These are phyloP conservation scores for Erebia ligea DNA, from an alignment of 2,888 invertebrate species.

Conservation along the genomic window DNA sequence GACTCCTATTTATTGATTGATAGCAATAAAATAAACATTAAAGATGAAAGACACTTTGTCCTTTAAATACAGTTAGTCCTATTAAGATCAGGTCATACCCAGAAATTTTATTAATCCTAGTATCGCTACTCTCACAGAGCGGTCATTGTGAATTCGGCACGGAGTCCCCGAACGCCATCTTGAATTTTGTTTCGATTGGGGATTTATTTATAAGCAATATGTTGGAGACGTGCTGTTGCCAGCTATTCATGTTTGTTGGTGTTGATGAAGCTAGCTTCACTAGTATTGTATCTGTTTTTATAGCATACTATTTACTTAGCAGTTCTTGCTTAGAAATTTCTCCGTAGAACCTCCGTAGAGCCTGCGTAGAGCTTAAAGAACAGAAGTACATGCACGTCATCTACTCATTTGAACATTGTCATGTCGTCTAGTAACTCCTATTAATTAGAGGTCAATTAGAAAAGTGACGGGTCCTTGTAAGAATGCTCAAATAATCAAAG, in stretches of 20 bases:
- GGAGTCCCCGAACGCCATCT: slow-evolving; percentile 49
- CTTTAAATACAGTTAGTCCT: too few relatives aligned
- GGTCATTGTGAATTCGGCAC: slow-evolving; percentile 71
- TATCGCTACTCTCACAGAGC: slow-evolving; percentile 17
- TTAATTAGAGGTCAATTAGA: too few relatives aligned
- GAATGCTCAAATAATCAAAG: too few relatives aligned
- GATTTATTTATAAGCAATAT: slow-evolving; percentile 48
- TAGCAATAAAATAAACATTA: too few relatives aligned
- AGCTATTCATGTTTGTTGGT: neutral
- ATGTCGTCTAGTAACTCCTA: too few relatives aligned
- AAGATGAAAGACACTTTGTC: too few relatives aligned
- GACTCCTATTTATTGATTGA: too few relatives aligned
- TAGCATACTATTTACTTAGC: neutral
- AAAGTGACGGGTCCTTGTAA: too few relatives aligned
- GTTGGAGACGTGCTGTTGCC: slow-evolving; percentile 1
- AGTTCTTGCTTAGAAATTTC: too few relatives aligned
- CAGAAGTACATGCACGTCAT: too few relatives aligned
- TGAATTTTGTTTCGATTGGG: slow-evolving; percentile 67
- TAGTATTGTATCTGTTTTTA: neutral
- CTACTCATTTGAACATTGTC: too few relatives aligned
- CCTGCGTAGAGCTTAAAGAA: neutral
- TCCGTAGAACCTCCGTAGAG: neutral
- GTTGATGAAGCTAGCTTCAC: neutral
- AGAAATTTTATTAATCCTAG: neutral
- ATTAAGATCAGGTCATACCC: too few relatives aligned